Evolutionary conservation across 1,140 invertebrate species (phyloP), one percentile per base, ranked within the genome.

Genomic region (Battus philenor): DNA sequence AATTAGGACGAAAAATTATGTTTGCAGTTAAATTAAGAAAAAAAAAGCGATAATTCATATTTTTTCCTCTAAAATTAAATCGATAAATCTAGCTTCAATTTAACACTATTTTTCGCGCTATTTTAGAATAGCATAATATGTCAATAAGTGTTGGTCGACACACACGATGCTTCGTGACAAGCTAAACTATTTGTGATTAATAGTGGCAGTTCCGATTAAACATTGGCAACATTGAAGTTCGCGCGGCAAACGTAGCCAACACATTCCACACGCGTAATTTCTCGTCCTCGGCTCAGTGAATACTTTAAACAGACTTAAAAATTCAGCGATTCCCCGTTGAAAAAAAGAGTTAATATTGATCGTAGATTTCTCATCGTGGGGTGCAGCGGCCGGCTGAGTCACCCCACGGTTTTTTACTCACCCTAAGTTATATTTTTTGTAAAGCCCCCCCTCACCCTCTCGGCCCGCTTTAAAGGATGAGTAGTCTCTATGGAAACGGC

Each of bases 261-360:
- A 46, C 46, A 56, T 57, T 69, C 54, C 27, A 8, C 48, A 48
- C 46, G 57, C 50, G 49, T 63, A 59, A 68, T 68, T 67, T 55
- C 38, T 11, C 41, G 31, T 31, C 33, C 20, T 16, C 34, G 24
- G 36, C 20, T 41, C 24, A 22, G 45, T 46, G 16, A 44, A 24
- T 29, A 56, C 64, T 70, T 68, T 69, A 72, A 75, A 70, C 59
- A 68, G 22, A 77, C 60, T 82, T 84, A 77, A 84, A 75, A 81
- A 84, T 80, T 82, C 75, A 75, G 58, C 68, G 60, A 79, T 77
- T 81, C 70, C 64, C 60, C 65, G 74, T 81, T 75, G 62, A 81
- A 84, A 86, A 85, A 87, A 87, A 87, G 86, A 87, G 86, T 87
- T 87, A 87, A 87, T 87, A 87, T 87, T 86, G 86, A 87, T 87